Conservation (phyloP, 2,888 invertebrate species). For the Nemotelus pantherinus region DNA sequence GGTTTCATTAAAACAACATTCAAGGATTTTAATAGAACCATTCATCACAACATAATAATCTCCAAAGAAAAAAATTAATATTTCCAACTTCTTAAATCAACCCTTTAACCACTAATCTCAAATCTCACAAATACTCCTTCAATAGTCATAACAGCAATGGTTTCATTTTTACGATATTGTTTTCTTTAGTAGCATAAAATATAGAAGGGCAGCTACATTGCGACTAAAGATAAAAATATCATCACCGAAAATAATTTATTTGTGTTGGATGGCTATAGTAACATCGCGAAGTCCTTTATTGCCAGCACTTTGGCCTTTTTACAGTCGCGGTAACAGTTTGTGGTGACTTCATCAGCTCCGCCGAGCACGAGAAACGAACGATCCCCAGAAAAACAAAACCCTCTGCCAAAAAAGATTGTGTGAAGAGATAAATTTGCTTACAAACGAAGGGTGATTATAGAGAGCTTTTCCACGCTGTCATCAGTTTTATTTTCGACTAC, state of each 20-base stretch:
- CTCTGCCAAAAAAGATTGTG: constrained; percentile 37
- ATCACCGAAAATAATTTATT: constrained; percentile 43
- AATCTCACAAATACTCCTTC: not conserved
- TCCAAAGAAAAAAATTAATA: too few species aligned
- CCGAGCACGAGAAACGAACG: not conserved
- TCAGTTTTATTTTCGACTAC: constrained; percentile 15
- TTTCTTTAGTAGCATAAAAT: constrained; percentile 24
- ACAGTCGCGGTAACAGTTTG: constrained; percentile 1
- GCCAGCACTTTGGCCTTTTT: constrained; percentile 41
- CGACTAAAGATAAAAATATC: constrained; percentile 37
- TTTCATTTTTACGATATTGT: constrained; percentile 40
- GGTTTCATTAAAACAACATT: too few species aligned
- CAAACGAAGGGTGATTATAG: constrained; percentile 41
- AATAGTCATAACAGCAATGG: constrained; percentile 27
- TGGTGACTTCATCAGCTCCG: constrained; percentile 26
- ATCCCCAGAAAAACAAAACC: constrained; percentile 24
- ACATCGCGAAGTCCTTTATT: constrained; percentile 44
- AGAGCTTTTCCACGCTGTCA: constrained; percentile 16
- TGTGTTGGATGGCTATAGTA: constrained; percentile 31
- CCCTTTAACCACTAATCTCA: constrained; percentile 4
- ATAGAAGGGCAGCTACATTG: not conserved
- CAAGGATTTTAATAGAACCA: too few species aligned
- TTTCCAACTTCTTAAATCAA: not conserved
- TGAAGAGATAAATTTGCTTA: constrained; percentile 42
- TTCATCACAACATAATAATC: too few species aligned